A percentile compares a stretch with the other conserved stretches of the same genome.
Conservation (phyloP, 2,888 invertebrate species). For the Chalcis sispes region DNA sequence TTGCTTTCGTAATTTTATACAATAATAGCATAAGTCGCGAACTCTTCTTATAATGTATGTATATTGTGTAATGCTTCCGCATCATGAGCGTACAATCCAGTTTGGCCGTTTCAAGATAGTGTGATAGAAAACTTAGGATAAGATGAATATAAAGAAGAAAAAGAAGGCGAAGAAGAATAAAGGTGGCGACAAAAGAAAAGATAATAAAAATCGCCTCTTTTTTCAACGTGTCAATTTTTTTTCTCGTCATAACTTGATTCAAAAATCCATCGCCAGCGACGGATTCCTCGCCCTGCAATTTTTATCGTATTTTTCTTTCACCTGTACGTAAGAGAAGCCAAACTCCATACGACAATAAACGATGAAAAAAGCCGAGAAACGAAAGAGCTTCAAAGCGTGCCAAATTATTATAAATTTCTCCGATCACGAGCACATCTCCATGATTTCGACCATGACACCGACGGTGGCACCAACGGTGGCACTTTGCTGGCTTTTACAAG, state of each 20-base stretch:
- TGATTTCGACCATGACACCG: neutral
- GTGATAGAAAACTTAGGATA: constrained; percentile 14
- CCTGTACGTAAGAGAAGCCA: neutral
- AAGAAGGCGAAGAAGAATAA: neutral
- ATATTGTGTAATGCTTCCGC: constrained; percentile 19
- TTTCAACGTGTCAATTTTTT: neutral
- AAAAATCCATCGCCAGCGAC: no score
- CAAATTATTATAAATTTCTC: constrained; percentile 29
- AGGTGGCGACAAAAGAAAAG: constrained; percentile 2
- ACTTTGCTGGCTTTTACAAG: constrained; percentile 20
- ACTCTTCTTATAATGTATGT: neutral
- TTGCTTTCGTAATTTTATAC: neutral
- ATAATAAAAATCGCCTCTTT: neutral
- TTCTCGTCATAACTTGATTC: no score
- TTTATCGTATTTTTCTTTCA: neutral
- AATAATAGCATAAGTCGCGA: neutral
- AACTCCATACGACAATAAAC: neutral
- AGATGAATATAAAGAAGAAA: no score
- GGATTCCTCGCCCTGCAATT: neutral
- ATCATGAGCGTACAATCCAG: neutral
- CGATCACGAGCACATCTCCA: constrained; percentile 10
- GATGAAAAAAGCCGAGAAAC: neutral
- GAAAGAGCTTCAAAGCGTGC: constrained; percentile 13
- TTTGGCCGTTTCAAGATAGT: neutral
- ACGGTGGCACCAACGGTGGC: neutral